Percentiles rank a stretch among this genome's conserved stretches.
phyloP scores from a whole-genome alignment of 2,797 vertebrate genomes.

The Tokudaia muenninki region DNA sequence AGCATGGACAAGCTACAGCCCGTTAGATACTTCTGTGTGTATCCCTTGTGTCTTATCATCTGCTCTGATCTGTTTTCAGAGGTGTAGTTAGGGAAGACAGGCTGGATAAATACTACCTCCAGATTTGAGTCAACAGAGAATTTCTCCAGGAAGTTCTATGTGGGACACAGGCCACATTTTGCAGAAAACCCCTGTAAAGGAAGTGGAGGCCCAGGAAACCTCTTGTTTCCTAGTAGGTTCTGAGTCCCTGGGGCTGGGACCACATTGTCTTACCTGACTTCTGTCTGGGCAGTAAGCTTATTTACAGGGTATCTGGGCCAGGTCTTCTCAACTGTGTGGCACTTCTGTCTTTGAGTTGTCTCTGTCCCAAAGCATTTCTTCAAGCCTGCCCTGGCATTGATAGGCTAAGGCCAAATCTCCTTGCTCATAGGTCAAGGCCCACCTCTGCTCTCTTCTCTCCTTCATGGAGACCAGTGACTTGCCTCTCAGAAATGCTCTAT shows the following conservation, averaged over 20 bases:
- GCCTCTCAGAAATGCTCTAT: neutral
- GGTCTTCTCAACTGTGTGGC: accelerated
- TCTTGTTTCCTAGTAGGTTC: accelerated
- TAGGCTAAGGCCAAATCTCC: neutral
- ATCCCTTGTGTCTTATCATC: accelerated
- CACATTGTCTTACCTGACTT: neutral
- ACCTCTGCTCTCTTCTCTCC: neutral
- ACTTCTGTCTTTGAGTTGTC: neutral
- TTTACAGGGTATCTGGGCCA: neutral
- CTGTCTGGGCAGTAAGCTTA: neutral
- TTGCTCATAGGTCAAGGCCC: neutral
- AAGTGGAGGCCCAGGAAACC: neutral
- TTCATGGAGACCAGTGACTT: too few relatives aligned
- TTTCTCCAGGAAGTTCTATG: neutral
- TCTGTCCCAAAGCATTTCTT: neutral
- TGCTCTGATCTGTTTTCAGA: neutral
- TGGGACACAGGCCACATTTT: neutral
- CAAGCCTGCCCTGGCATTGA: neutral
- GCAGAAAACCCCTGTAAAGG: neutral
- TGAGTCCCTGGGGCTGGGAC: neutral
- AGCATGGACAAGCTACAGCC: too few relatives aligned
- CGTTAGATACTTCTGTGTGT: accelerated
- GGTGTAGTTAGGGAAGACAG: accelerated
- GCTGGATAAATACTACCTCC: neutral
- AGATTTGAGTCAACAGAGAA: neutral